Evolutionary conservation across 2,113 vertebrate genomes (phyloP).

Genomic region (Eonycteris spelaea): DNA sequence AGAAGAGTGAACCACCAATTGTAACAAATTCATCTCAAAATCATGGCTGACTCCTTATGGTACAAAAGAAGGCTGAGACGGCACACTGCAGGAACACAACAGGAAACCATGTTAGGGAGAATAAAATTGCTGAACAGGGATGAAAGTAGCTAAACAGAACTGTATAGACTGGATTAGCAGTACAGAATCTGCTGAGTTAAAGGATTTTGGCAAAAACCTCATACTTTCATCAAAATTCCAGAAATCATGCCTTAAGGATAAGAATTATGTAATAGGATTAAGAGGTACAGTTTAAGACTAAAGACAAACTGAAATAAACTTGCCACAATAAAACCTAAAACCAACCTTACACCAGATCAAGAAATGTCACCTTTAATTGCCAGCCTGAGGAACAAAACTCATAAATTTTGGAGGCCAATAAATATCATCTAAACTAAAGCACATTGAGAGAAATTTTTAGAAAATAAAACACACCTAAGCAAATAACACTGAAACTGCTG

Average conservation of each 20-base stretch:
- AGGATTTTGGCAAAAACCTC: not conserved
- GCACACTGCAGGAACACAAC: not conserved
- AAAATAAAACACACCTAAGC: not conserved
- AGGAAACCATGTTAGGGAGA: not conserved
- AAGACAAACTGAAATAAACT: not conserved
- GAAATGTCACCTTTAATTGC: not conserved
- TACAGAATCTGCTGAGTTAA: not conserved
- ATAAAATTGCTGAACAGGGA: not conserved
- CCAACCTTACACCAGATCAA: not conserved
- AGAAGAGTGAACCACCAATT: not conserved
- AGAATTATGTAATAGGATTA: not conserved
- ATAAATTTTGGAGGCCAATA: not conserved
- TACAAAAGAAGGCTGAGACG: not conserved
- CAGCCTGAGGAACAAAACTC: not conserved
- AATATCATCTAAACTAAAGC: not conserved
- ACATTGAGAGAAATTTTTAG: not conserved
- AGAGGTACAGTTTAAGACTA: not conserved
- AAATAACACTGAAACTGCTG: not conserved
- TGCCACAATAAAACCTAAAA: not conserved
- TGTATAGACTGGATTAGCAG: not conserved
- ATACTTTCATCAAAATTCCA: not conserved
- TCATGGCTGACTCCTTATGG: not conserved
- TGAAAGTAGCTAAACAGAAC: not conserved
- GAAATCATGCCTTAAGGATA: not conserved
- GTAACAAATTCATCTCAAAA: not conserved